These are phyloP conservation scores for Tachycineta bicolor DNA, from an alignment of 2,113 vertebrate species.

Conservation along the genomic window DNA sequence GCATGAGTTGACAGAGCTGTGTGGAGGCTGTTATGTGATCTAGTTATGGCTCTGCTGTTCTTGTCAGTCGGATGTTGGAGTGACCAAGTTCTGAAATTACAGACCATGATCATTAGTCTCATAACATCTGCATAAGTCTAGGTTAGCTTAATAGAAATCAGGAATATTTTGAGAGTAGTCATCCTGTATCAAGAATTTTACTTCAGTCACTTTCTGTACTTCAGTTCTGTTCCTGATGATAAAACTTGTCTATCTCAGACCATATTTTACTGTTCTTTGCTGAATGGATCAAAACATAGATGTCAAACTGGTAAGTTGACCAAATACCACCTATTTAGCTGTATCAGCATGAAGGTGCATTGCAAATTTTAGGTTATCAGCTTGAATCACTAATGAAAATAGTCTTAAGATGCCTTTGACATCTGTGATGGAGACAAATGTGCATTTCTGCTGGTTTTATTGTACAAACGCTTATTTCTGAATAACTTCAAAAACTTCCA, in stretches of 20 bases:
- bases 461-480: not conserved
- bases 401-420: not conserved
- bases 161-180: not conserved
- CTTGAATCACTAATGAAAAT: not conserved
- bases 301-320: not conserved
- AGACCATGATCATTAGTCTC: not conserved
- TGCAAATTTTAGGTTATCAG: not conserved
- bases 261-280: not conserved
- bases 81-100: not conserved
- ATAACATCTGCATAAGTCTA: not conserved
- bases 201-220: not conserved
- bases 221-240: not conserved
- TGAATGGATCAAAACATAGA: not conserved
- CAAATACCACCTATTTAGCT: not conserved
- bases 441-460: not conserved
- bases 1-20: not conserved
- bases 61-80: not conserved
- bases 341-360: not conserved
- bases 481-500: not conserved
- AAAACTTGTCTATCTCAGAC: not conserved
- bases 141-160: not conserved
- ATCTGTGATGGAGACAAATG: not conserved
- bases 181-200: not conserved
- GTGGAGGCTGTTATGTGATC: not conserved
- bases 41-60: not conserved